Evolutionary conservation across 92 coral and sea anemone species (phyloP), one percentile per base, ranked within the genome.

Genomic region (Palythoa caribaeorum): DNA sequence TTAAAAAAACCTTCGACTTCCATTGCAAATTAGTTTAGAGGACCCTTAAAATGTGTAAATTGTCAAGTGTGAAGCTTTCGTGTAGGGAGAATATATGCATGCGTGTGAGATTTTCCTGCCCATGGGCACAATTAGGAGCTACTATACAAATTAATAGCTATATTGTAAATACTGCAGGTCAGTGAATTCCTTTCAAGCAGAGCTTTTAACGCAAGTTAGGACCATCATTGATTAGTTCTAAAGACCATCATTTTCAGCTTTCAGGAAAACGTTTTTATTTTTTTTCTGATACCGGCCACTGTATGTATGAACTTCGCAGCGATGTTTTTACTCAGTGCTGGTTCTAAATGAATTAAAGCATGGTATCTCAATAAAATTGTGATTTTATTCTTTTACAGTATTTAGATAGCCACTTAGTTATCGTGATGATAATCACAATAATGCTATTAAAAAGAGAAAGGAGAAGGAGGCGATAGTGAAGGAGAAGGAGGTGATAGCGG

Each of bases 151-250:
- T 70, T 70, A 20, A 35, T 35, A 13, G 14, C 1, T 70, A 14
- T 36, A 28, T 70, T 70, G 75, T 11, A 70, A 70, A 35, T 35
- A 70, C 47, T 70, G 75, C 75, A 70, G 75, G 75, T 9, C 75
- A 70, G 75, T 70, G 75, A 70, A 70, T 70, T 9, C 16, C 75
- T 36, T 10, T 59, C 65, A 59, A 59, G 1, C 20, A 59, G 10
- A 44, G 50, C 50, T 44, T 44, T 44, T 44, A 44, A 5, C 50
- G 50, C 50, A 1, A 44, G 50, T 44, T 44, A 44, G 50, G 50
- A 44, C 50, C 0, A 35, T 8, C 20, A 17, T 63, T 11, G 62
- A 2, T 15, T 55, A 63, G 7, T 5, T n/a, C 20, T 63, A 63
- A n/a, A 63, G 20, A 17, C 36, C 10, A 2, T 20, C 28, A 17